These are phyloP conservation scores for Drosophila ohnishii DNA, from an alignment of 1,140 invertebrate species.

Conservation along the genomic window DNA sequence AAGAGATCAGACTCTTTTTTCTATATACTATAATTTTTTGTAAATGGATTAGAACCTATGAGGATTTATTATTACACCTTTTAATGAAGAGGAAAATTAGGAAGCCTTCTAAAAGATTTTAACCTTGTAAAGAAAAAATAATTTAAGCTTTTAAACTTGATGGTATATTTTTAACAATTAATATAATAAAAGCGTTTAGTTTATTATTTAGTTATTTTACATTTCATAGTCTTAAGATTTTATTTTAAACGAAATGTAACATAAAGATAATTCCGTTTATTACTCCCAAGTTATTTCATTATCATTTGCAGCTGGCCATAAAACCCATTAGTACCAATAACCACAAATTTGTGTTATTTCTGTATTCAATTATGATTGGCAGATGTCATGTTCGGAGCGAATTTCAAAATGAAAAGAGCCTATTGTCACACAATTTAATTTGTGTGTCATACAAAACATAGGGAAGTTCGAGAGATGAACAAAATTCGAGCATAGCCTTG, in stretches of 20 bases:
- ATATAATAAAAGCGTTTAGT: not conserved
- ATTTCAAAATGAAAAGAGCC: slow-evolving; percentile 10
- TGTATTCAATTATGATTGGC: slow-evolving; percentile 11
- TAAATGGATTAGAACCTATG: not conserved
- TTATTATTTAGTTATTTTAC: not conserved
- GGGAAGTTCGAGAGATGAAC: slow-evolving; percentile 29
- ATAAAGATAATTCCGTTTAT: not conserved
- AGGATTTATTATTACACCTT: not conserved
- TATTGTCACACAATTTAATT: slow-evolving; percentile 26
- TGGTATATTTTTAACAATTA: not conserved
- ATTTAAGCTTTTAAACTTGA: not conserved
- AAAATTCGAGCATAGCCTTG: slow-evolving; percentile 41
- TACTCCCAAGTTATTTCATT: not conserved
- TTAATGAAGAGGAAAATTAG: too few species aligned
- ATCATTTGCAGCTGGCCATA: not conserved
- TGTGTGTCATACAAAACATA: slow-evolving; percentile 8
- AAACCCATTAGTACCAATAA: slow-evolving; percentile 13
- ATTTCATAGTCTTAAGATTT: not conserved
- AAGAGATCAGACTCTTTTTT: not conserved
- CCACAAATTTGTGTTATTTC: not conserved
- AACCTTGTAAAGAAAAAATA: not conserved
- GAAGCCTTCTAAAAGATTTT: too few species aligned
- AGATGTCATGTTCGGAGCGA: slow-evolving; percentile 8
- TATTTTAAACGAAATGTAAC: not conserved
- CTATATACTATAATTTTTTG: not conserved